Base-by-base conservation (phyloP, 2,113 vertebrate species). In the Gadus chalcogrammus region DNA sequence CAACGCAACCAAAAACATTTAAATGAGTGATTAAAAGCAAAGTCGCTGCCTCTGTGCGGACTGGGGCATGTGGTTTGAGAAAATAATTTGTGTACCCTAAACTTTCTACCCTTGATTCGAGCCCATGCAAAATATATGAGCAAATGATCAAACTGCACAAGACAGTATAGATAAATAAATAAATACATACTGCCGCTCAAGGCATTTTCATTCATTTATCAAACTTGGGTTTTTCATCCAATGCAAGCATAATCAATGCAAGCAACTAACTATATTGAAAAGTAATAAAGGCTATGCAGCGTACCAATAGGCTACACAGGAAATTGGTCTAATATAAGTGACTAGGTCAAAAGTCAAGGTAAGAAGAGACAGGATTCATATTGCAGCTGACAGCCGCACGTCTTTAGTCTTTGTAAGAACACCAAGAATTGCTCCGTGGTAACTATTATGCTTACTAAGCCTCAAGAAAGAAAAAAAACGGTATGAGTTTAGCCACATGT, bases 401-500 rank as follows among this genome's bases (percentile, higher is more conserved):
- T 77, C 68, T 75, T 70, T 68, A 77, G 63, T 78, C 69, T 70
- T 73, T 76, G 69, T 61, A 70, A 87, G 80, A 88, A 82, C 84
- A 69, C 84, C 85, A n/a, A 27, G 60, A 68, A 83, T 83, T 85
- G 74, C 78, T 86, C 70, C 1, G 70, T 81, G 78, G 77, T 85
- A 62, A 73, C 76, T 35, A 24, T 74, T 64, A 72, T 84, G 85
- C 82, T 88, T 84, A 91, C 76, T 81, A 78, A 87, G 88, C 84
- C 81, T 85, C 81, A 74, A 80, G 74, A 67, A 28, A 66, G 80
- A 80, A 77, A 84, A 82, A 13, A 68, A 81, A 82, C 6, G 77
- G 88, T 89, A 87, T 63, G 58, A 72, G 64, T 77, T 89, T 87
- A 83, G 87, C 76, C 84, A 73, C 64, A 79, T 85, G 87, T 88